Evolutionary conservation across 1,140 invertebrate species (phyloP).

Genomic region (Cryptotermes secundus): DNA sequence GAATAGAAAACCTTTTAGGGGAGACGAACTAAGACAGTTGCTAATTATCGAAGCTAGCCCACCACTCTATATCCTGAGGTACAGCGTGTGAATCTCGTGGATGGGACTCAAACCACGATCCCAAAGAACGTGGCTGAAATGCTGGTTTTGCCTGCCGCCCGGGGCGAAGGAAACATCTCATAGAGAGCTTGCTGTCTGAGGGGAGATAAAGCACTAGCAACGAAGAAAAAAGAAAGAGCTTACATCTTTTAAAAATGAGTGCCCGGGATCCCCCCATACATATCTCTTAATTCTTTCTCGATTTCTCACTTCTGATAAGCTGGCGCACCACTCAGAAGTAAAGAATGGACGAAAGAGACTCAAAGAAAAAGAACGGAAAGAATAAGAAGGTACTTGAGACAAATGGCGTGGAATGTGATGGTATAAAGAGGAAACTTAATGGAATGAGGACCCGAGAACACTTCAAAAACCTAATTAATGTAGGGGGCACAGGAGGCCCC

Average conservation of each 20-base stretch:
- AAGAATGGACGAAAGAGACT: not conserved
- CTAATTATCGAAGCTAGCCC: no score
- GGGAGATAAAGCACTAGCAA: not conserved
- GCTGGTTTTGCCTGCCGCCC: not conserved
- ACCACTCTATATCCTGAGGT: no score
- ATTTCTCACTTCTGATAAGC: constrained; percentile 1
- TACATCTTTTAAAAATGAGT: constrained; percentile 1
- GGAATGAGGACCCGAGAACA: not conserved
- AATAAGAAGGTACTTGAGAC: constrained; percentile 19
- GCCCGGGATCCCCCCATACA: not conserved
- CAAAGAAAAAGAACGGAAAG: not conserved
- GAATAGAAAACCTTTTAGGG: no score
- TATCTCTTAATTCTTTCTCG: constrained; percentile 19
- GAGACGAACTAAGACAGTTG: no score
- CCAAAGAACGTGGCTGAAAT: not conserved
- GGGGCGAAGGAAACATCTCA: not conserved
- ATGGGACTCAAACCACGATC: not conserved
- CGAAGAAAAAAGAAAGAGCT: not conserved
- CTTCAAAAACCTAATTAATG: constrained; percentile 17
- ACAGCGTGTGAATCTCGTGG: no score
- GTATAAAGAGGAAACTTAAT: constrained; percentile 1
- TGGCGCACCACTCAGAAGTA: not conserved
- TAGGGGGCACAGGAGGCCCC: not conserved
- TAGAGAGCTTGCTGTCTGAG: not conserved
- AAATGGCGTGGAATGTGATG: constrained; percentile 15